Conservation (phyloP, 2,113 vertebrate species). For the Acrocephalus kingi region DNA sequence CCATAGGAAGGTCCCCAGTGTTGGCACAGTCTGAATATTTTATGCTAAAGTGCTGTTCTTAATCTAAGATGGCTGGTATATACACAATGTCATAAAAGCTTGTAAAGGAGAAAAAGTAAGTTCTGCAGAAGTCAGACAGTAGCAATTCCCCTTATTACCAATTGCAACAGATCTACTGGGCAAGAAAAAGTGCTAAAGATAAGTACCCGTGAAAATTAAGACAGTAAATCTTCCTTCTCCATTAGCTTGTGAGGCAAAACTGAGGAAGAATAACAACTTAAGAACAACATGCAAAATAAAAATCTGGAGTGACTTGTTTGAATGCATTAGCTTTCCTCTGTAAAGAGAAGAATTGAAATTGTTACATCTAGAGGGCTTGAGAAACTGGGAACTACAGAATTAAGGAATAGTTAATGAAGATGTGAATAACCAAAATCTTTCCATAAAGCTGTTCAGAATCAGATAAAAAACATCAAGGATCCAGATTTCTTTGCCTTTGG, state of each 20-base stretch:
- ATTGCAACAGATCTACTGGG: background rate
- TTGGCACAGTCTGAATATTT: background rate
- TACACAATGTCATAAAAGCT: background rate
- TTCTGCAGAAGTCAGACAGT: background rate
- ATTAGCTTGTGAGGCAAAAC: background rate
- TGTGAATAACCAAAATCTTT: background rate
- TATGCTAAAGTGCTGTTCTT: background rate
- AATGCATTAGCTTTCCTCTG: background rate
- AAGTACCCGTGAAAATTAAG: background rate
- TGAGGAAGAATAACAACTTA: background rate
- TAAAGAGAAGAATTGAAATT: background rate
- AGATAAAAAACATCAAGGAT: background rate
- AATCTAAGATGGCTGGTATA: background rate
- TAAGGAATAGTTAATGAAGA: background rate
- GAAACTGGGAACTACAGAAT: background rate
- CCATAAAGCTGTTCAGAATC: background rate
- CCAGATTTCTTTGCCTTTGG: background rate
- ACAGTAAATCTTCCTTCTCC: background rate
- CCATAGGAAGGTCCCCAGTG: background rate
- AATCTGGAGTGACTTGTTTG: background rate
- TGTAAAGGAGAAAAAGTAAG: background rate
- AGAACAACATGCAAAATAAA: background rate
- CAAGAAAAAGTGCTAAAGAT: background rate
- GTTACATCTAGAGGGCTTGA: background rate
- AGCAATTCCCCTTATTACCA: background rate